Evolutionary conservation across 2,797 vertebrate species (phyloP).

Genomic region (Aplochiton taeniatus): DNA sequence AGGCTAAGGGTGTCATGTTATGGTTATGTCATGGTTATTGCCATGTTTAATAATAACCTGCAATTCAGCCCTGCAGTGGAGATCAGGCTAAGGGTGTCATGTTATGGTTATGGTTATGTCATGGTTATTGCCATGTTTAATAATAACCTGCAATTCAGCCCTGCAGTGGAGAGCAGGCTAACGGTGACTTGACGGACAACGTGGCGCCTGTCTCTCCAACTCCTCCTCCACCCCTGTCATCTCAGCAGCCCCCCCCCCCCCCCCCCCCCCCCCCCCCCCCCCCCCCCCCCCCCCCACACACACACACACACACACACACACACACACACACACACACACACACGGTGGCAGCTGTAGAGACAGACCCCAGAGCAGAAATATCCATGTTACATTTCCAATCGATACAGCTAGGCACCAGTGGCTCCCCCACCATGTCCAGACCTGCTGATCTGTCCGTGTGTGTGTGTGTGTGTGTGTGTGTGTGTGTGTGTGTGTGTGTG

Average conservation of each 20-base stretch:
- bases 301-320: neutral
- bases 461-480: conserved; percentile 8
- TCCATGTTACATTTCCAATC: conserved; percentile 73
- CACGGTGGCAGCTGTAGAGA: conserved; percentile 62
- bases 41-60: no score
- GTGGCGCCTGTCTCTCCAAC: no score
- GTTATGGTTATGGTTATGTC: no score
- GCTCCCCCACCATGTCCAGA: conserved; percentile 45
- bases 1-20: no score
- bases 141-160: no score
- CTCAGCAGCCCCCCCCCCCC: neutral
- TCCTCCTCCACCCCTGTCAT: conserved; percentile 43
- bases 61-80: no score
- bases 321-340: conserved; percentile 12
- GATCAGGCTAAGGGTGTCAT: no score
- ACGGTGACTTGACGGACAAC: no score
- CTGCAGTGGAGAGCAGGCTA: no score
- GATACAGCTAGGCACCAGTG: conserved; percentile 71
- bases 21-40: no score
- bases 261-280: neutral
- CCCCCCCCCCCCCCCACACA: neutral
- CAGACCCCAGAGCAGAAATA: conserved; percentile 68
- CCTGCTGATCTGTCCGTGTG: conserved; percentile 34
- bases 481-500: conserved; percentile 14
- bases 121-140: no score